Evolutionary conservation across 2,113 vertebrate species (phyloP), one percentile per base, ranked within the genome.

Genomic region (Notechis scutatus): DNA sequence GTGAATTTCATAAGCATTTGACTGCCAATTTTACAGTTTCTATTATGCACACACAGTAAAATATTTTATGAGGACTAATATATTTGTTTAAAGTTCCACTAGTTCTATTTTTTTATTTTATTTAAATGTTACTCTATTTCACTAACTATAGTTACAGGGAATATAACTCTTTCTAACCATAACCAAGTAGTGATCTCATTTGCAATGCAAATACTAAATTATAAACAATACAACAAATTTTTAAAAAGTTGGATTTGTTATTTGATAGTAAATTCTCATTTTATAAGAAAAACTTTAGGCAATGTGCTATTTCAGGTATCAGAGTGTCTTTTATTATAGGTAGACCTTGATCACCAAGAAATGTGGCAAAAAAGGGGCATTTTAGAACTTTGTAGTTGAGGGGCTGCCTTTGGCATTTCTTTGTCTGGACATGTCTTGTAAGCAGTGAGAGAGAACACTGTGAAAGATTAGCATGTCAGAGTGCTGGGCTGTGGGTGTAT

Each of bases 51-150:
- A 93, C 93, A 90, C 91, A 92, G 91, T 92, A 93, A 15, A 59
- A 0, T 85, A 10, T 23, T 45, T 45, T 94, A 94, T 91, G 81
- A 95, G 95, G 94, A 93, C 59, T 92, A 86, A 93, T 11, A 74
- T 87, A 2, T 8, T 52, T 92, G 26, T 88, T 91, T 93, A 50
- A 95, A 90, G 91, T 26, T 57, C 21, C 24, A 87, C 15, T n/a
- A 47, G 45, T 54, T 89, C 45, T 81, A 39, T 10, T 47, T 45
- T 45, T 45, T 42, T 24, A n/a, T 64, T 74, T 56, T 56, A n/a
- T 56, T 81, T 69, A 59, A 50, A 3, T 21, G 90, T 96, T 74
- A 34, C 64, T 54, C 34, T 23, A n/a, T 3, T n/a, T 34, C 54
- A 9, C 90, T 85, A 69, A 69, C 61, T 69, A 69, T 4, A n/a